Conservation (phyloP, 2,888 invertebrate species). For the Mythimna vitellina region DNA sequence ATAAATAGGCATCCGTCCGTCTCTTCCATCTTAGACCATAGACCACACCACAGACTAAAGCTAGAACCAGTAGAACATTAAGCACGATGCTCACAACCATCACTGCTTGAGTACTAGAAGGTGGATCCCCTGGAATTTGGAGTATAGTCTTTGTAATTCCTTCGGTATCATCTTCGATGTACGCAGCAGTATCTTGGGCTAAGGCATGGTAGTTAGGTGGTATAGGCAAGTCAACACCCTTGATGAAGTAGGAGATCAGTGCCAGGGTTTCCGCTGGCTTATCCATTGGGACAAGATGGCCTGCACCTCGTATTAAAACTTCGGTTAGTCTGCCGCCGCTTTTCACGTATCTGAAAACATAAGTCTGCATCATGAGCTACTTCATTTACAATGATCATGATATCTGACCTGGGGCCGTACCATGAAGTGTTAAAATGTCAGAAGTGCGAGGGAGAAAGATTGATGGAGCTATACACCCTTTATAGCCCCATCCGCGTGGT, state of each 20-base stretch:
- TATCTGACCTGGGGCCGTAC: too few species aligned
- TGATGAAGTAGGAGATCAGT: slow-evolving; percentile 76
- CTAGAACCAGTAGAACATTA: slow-evolving; percentile 74
- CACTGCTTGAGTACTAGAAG: slow-evolving; percentile 60
- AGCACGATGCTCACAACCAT: slow-evolving; percentile 76
- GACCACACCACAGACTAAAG: slow-evolving; percentile 68
- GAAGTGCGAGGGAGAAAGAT: too few species aligned
- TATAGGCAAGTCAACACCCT: slow-evolving; percentile 66
- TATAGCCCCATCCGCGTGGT: too few species aligned
- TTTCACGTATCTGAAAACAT: slow-evolving; percentile 88
- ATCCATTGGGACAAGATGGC: slow-evolving; percentile 92
- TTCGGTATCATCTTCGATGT: slow-evolving; percentile 57
- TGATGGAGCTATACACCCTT: too few species aligned
- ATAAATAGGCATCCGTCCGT: slow-evolving; percentile 71
- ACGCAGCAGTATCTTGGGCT: slow-evolving; percentile 60
- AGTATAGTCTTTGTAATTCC: slow-evolving; percentile 56
- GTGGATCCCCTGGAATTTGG: slow-evolving; percentile 34
- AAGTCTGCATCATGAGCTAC: not conserved
- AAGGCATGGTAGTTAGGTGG: slow-evolving; percentile 66
- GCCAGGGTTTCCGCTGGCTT: slow-evolving; percentile 87
- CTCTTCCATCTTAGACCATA: slow-evolving; percentile 73
- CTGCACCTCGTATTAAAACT: slow-evolving; percentile 90
- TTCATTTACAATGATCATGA: not conserved
- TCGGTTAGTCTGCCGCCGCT: slow-evolving; percentile 89
- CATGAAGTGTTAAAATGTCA: too few species aligned